Conservation (phyloP, 2,797 vertebrate genomes). For the Lycodopsis pacificus region DNA sequence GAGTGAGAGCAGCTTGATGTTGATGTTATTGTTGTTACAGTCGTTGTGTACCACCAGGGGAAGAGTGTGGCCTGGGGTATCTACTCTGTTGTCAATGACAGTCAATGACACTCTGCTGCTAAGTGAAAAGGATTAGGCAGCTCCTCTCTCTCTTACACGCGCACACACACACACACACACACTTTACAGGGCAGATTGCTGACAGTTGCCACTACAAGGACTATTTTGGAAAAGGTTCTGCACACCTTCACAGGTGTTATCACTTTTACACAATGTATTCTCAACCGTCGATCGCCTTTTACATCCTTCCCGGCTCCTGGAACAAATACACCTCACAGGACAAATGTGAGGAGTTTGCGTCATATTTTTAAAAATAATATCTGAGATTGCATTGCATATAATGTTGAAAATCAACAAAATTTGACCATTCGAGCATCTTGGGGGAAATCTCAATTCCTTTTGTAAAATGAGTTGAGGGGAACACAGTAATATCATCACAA, state of each 20-base stretch:
- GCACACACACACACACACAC: background rate
- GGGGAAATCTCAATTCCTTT: too few species aligned
- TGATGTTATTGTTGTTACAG: conserved; percentile 58
- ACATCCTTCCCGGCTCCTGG: too few species aligned
- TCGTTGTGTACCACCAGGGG: conserved; percentile 61
- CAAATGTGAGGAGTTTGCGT: background rate
- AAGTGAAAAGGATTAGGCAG: conserved; percentile 45
- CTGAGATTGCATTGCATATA: too few species aligned
- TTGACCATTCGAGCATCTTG: too few species aligned
- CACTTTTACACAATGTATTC: too few species aligned
- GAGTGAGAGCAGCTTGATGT: conserved; percentile 57
- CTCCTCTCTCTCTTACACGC: background rate
- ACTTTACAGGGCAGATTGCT: background rate
- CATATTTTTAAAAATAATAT: too few species aligned
- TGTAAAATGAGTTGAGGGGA: too few species aligned
- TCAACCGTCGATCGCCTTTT: too few species aligned
- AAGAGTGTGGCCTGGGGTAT: conserved; percentile 54
- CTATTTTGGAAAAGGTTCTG: background rate
- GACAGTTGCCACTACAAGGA: background rate
- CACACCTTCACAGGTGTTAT: too few species aligned
- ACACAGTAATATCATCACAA: too few species aligned
- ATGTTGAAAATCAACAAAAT: too few species aligned
- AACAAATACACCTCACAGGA: background rate
- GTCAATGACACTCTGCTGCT: conserved; percentile 59
- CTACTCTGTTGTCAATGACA: conserved; percentile 64